Evolutionary conservation across 2,797 vertebrate genomes (phyloP).

Genomic region (Siniperca obscura): DNA sequence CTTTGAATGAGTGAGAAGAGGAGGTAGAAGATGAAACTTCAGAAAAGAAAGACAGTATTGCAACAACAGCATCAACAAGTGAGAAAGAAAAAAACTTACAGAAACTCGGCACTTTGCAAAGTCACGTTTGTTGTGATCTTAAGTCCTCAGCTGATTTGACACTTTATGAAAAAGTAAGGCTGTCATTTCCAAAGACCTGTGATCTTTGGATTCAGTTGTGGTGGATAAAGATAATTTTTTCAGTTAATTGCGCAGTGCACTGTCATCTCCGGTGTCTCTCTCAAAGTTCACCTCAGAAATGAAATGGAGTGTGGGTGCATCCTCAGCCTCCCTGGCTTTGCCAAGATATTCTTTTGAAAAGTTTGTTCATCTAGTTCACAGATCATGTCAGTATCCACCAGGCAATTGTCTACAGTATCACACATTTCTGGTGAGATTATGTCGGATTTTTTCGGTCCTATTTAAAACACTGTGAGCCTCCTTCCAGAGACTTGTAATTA

Average conservation of each 20-base stretch:
- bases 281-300: slow-evolving; percentile 20
- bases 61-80: slow-evolving; percentile 5
- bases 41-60: neutral
- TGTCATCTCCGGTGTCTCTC: neutral
- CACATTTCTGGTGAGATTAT: neutral
- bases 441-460: neutral
- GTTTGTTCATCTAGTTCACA: neutral
- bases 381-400: slow-evolving; percentile 1
- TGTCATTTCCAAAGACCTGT: slow-evolving; percentile 36
- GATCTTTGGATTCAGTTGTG: slow-evolving; percentile 50
- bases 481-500: slow-evolving; percentile 18
- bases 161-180: slow-evolving; percentile 32
- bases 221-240: slow-evolving; percentile 41
- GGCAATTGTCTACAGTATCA: slow-evolving; percentile 8
- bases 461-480: slow-evolving; percentile 3
- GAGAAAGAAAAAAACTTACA: neutral
- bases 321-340: neutral
- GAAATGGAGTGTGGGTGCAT: neutral
- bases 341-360: slow-evolving; percentile 1
- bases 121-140: slow-evolving; percentile 4
- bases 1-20: neutral
- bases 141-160: slow-evolving; percentile 3
- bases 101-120: neutral
- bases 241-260: slow-evolving; percentile 46
- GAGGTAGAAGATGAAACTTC: neutral